phyloP scores from a whole-genome alignment of 2,888 invertebrate species.

The Habrosyne pyritoides region DNA sequence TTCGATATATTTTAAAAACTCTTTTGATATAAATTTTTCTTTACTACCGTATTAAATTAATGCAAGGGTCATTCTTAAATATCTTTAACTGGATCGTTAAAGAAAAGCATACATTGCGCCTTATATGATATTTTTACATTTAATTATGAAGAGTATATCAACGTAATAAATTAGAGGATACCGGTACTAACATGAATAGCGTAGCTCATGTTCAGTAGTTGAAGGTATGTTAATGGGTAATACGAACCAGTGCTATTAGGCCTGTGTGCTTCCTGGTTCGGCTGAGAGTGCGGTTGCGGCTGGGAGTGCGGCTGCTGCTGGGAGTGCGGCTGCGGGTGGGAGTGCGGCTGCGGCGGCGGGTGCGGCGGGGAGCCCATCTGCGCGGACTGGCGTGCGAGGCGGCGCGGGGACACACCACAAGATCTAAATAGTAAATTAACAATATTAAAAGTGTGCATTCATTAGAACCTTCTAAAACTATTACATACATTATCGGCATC shows the following conservation, averaged over 20 bases:
- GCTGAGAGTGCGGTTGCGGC: slow-evolving; percentile 23
- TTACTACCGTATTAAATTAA: no score
- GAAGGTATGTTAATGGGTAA: neutral
- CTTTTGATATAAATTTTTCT: no score
- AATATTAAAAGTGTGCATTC: no score
- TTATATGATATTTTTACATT: no score
- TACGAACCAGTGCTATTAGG: slow-evolving; percentile 20
- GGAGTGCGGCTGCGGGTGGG: slow-evolving; percentile 24
- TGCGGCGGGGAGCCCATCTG: slow-evolving; percentile 66
- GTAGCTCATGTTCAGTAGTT: neutral
- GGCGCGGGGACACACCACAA: slow-evolving; percentile 60
- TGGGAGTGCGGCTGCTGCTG: slow-evolving; percentile 27
- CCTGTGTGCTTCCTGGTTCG: slow-evolving; percentile 21
- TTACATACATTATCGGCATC: no score
- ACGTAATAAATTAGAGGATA: no score
- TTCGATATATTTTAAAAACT: no score
- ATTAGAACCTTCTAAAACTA: no score
- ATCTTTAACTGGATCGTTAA: no score
- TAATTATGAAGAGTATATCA: no score
- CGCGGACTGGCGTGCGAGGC: slow-evolving; percentile 68
- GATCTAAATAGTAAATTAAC: slow-evolving; percentile 31
- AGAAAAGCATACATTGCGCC: no score
- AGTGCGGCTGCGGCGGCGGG: slow-evolving; percentile 22
- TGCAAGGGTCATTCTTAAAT: no score
- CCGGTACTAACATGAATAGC: neutral